A percentile compares a stretch with the other conserved stretches of the same genome.
These are phyloP conservation scores for Gadopsis bispinosus DNA, from an alignment of 2,797 vertebrate species.

Conservation along the genomic window DNA sequence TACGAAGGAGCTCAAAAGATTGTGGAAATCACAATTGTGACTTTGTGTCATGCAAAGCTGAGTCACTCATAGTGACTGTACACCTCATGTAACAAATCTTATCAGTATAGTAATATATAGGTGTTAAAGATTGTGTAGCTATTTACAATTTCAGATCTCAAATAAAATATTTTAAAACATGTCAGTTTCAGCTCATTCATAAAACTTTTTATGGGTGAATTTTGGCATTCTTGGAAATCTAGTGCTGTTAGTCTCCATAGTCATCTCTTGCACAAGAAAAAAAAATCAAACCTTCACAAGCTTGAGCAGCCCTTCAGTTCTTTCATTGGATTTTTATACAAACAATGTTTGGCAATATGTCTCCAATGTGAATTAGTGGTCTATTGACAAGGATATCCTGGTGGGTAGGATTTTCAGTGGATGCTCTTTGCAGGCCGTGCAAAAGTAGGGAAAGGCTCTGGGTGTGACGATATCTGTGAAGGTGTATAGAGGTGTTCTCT, in stretches of 20 bases:
- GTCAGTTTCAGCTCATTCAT: slow-evolving; percentile 42
- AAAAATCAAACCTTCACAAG: not conserved
- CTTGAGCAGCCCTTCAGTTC: not conserved
- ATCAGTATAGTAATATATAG: slow-evolving; percentile 63
- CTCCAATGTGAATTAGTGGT: slow-evolving; percentile 44
- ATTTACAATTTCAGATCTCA: slow-evolving; percentile 50
- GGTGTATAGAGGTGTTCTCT: slow-evolving; percentile 83
- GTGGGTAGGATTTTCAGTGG: slow-evolving; percentile 81
- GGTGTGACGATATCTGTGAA: slow-evolving; percentile 78
- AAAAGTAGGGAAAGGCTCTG: slow-evolving; percentile 85
- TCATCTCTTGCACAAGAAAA: not conserved
- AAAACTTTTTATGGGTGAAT: not conserved
- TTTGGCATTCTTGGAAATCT: not conserved
- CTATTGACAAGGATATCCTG: slow-evolving; percentile 72
- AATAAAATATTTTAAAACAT: slow-evolving; percentile 76
- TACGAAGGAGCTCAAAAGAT: slow-evolving; percentile 36
- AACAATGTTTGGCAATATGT: not conserved
- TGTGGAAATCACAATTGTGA: slow-evolving; percentile 41
- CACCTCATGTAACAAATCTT: slow-evolving; percentile 59
- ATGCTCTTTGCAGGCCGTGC: slow-evolving; percentile 85
- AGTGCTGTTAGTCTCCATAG: not conserved
- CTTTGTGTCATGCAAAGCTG: slow-evolving; percentile 51
- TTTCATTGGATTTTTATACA: not conserved
- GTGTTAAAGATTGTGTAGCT: slow-evolving; percentile 48
- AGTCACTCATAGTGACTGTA: slow-evolving; percentile 41